Evolutionary conservation across 2,888 invertebrate genomes (phyloP).

Genomic region (Dermolepida albohirtum): DNA sequence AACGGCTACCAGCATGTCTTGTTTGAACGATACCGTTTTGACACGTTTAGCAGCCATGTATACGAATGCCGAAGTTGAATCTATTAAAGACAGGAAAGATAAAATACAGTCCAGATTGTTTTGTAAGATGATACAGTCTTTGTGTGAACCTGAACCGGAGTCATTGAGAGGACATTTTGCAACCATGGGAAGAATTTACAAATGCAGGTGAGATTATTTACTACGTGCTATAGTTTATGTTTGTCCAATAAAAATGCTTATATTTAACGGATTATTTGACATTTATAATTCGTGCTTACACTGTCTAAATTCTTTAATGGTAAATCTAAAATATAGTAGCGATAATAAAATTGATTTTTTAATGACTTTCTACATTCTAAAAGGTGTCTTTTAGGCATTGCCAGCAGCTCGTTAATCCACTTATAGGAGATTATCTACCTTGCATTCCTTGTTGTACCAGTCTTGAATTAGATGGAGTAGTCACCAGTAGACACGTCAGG

Average conservation of each 20-base stretch:
- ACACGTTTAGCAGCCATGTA: slow-evolving; percentile 87
- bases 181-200: slow-evolving; percentile 81
- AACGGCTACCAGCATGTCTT: slow-evolving; percentile 87
- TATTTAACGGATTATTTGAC: too few species aligned
- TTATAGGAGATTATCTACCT: slow-evolving; percentile 77
- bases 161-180: slow-evolving; percentile 84
- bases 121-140: slow-evolving; percentile 83
- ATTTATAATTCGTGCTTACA: too few species aligned
- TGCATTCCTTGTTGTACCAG: slow-evolving; percentile 80
- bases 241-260: too few species aligned
- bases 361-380: background rate
- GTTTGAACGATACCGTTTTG: slow-evolving; percentile 83
- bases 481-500: slow-evolving; percentile 78
- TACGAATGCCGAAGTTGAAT: slow-evolving; percentile 87
- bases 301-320: background rate
- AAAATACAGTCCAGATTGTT: slow-evolving; percentile 87
- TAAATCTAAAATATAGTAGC: background rate
- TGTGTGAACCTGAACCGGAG: slow-evolving; percentile 82
- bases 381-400: slow-evolving; percentile 67
- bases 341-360: background rate
- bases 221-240: background rate
- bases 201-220: slow-evolving; percentile 68
- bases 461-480: slow-evolving; percentile 78
- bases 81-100: slow-evolving; percentile 87
- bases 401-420: slow-evolving; percentile 77